Base-by-base conservation (phyloP, 2,888 invertebrate species). In the Theodoxus fluviatilis region DNA sequence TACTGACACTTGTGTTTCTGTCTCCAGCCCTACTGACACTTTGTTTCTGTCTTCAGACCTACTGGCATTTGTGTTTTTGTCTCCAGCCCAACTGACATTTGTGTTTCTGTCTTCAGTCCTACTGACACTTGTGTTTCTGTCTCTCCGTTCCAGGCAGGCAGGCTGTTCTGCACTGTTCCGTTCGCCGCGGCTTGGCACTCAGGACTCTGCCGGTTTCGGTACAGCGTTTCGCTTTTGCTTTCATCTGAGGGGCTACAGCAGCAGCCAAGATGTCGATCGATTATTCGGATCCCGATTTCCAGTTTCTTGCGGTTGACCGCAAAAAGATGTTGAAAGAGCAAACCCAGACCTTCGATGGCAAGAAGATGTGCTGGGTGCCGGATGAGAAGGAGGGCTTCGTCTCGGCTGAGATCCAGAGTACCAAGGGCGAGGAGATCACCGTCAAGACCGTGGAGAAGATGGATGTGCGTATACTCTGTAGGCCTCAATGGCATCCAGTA, bases 301-400 rank as follows among this genome's bases (percentile, higher is more conserved):
- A 81, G 71, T 87, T 81, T 71, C 81, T 87, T 71, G 83, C 80
- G 55, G 80, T 85, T 3, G 84, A 85, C 77, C 77, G 81, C 57
- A 85, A 86, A 81, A 82, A 81, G 79, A 33, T 85, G 75, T 70
- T 85, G 80, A 81, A 80, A 72, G 83, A 84, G 72, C 82, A 82
- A 76, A 78, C 80, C 35, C 77, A 79, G 71, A 71, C 84, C 35
- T 85, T 83, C 73, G 86, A 86, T 71, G 84, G 83, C 75, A 99
- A 99, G 91, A 99, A 98, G 91, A 94, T 95, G 87, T 96, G 96
- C 91, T 99, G 99, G 99, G 94, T 99, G 80, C 97, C 98, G 85
- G 94, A 95, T 89, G 95, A 96, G 85, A 98, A 97, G 90, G 97
- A 98, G 87, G 98, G 98, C 87, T 98, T 94, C 91, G 87, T 97